Percentiles rank a stretch among this genome's conserved stretches.
Conservation (phyloP, 2,113 vertebrate species). For the Smithornis capensis region DNA sequence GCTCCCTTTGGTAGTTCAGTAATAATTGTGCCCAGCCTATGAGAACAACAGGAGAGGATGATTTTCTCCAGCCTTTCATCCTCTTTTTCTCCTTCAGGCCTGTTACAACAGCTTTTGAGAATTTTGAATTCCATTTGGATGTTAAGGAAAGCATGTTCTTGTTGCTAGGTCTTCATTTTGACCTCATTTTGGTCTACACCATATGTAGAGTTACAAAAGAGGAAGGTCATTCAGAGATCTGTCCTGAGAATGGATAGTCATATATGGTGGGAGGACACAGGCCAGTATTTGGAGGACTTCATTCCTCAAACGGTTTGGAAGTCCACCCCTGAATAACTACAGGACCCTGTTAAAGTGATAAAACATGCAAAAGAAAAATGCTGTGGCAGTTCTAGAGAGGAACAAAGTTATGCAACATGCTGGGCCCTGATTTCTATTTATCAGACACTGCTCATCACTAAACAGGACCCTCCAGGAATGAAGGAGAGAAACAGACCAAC, state of each 20-base stretch:
- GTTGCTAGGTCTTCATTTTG: background rate
- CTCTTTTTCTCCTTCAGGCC: background rate
- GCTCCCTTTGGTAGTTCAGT: background rate
- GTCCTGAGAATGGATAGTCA: background rate
- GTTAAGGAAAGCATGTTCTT: background rate
- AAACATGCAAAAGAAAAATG: background rate
- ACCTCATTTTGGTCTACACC: no score
- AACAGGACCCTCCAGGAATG: background rate
- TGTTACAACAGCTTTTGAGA: background rate
- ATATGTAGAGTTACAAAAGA: background rate
- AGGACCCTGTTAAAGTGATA: background rate
- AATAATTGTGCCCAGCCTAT: background rate
- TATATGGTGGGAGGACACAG: fast-evolving
- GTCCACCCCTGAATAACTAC: fast-evolving
- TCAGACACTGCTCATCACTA: background rate
- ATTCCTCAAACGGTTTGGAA: background rate
- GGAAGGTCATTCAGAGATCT: background rate
- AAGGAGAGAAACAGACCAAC: background rate
- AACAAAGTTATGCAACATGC: fast-evolving
- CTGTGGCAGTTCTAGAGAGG: background rate
- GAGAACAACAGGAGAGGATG: background rate
- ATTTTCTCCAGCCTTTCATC: background rate
- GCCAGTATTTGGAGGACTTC: background rate
- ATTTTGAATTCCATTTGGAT: background rate
- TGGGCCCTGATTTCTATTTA: background rate